Evolutionary conservation across 1,140 invertebrate species (phyloP), one percentile per base, ranked within the genome.

Genomic region (Anadara kagoshimensis): DNA sequence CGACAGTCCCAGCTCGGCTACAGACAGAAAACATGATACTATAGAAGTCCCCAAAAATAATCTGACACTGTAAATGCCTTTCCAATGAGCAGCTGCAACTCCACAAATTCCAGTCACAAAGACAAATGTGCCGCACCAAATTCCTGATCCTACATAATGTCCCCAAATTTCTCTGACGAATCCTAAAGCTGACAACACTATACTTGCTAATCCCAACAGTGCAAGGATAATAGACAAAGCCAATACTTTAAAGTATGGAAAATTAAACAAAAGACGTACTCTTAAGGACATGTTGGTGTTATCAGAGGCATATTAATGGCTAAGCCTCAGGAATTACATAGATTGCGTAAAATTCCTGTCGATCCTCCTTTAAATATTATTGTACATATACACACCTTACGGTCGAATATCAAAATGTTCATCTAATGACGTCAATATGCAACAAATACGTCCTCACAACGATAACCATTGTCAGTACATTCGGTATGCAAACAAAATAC

Each of bases 161-260:
- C 73, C 73, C 73, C 73, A 75, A 61, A 75, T 70, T 18, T 66
- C 45, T 29, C 61, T 54, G 11, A 69, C 45, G 47, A 70, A 65
- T 24, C 73, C 73, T 51, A 70, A 53, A 5, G 66, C 68, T 16
- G 73, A 59, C 7, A 61, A 51, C 22, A 49, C 54, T 29, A 75
- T 66, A 36, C 68, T 70, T 66, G 67, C 63, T 10, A 69, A 45
- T 24, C 73, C 73, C 18, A 75, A 44, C 41, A 70, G 51, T 8
- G 66, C 24, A n/a, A 64, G 47, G 12, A 75, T 26, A 22, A 69
- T 70, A 11, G 73, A 70, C 8, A 70, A n/a, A n/a, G 62, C 73
- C 10, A 67, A 47, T 5, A 75, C 57, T 29, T 62, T 63, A 24
- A 66, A 69, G 16, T 69, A 63, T 0, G 73, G 73, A 67, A 75